Evolutionary conservation across 2,797 vertebrate genomes (phyloP).

Genomic region (Bucorvus abyssinicus): DNA sequence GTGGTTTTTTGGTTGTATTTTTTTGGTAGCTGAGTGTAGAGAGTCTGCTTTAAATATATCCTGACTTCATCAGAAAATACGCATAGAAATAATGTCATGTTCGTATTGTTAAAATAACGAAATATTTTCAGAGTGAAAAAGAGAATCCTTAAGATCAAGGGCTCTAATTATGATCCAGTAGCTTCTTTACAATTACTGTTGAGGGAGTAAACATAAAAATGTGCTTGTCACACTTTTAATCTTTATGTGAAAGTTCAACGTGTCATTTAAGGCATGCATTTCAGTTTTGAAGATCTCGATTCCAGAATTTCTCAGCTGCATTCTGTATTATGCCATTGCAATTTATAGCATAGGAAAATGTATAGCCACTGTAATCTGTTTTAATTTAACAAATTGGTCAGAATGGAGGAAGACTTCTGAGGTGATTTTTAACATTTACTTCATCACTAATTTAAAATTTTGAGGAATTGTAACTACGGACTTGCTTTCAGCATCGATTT

Average conservation of each 20-base stretch:
- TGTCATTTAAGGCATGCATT: background rate
- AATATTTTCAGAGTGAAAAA: background rate
- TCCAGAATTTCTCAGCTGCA: background rate
- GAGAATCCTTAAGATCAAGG: background rate
- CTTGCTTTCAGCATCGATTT: background rate
- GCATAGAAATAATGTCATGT: fast-evolving
- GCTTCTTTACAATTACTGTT: background rate
- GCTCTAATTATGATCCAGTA: background rate
- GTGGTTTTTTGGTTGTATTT: background rate
- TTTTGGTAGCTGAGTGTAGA: background rate
- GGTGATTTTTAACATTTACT: background rate
- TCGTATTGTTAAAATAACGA: background rate
- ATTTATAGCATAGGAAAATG: background rate
- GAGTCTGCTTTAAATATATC: background rate
- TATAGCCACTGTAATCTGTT: background rate
- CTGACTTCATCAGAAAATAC: background rate
- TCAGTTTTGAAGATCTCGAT: background rate
- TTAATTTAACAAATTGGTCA: background rate
- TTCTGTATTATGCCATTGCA: background rate
- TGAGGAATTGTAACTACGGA: background rate
- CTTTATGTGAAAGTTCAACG: background rate
- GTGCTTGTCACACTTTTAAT: fast-evolving
- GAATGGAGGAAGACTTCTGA: background rate
- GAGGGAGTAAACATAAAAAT: background rate
- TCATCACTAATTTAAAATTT: background rate